phyloP scores from a whole-genome alignment of 2,113 vertebrate genomes.

The Siniperca knerii region DNA sequence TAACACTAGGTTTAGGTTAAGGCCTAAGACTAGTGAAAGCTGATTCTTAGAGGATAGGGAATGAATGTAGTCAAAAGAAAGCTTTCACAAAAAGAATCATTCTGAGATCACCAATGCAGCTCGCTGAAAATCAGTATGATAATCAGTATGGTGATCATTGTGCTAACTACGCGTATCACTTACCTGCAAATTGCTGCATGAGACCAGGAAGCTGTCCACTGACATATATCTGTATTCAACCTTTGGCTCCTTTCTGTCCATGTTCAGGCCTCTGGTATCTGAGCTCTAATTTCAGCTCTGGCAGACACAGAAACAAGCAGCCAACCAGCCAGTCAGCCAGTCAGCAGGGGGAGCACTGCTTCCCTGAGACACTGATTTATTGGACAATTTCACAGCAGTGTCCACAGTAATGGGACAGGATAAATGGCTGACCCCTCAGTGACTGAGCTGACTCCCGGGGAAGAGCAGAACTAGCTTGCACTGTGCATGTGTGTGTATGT shows the following conservation, averaged over 20 bases:
- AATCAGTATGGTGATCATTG: not conserved
- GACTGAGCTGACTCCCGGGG: conserved; percentile 76
- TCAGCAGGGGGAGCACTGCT: conserved; percentile 71
- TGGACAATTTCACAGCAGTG: conserved; percentile 87
- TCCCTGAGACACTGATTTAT: conserved; percentile 85
- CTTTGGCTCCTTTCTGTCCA: conserved; percentile 9
- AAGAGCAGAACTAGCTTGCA: conserved; percentile 50
- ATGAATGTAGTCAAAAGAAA: not conserved
- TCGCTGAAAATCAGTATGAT: not conserved
- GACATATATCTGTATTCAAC: conserved; percentile 30
- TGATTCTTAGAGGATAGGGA: too few relatives aligned
- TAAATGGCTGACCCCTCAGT: conserved; percentile 84
- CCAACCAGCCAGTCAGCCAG: conserved; percentile 41
- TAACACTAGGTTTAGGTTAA: too few relatives aligned
- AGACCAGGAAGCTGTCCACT: not conserved
- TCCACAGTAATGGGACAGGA: conserved; percentile 85
- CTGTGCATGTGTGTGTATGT: conserved; percentile 30
- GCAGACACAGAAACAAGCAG: conserved; percentile 40
- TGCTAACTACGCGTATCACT: not conserved
- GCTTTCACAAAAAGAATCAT: not conserved
- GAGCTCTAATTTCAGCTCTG: conserved; percentile 63
- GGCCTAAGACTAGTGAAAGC: too few relatives aligned
- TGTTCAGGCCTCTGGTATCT: conserved; percentile 9
- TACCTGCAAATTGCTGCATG: conserved; percentile 12
- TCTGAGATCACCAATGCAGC: not conserved